phyloP scores from a whole-genome alignment of 2,113 vertebrate species.

The Bubo blakistoni region DNA sequence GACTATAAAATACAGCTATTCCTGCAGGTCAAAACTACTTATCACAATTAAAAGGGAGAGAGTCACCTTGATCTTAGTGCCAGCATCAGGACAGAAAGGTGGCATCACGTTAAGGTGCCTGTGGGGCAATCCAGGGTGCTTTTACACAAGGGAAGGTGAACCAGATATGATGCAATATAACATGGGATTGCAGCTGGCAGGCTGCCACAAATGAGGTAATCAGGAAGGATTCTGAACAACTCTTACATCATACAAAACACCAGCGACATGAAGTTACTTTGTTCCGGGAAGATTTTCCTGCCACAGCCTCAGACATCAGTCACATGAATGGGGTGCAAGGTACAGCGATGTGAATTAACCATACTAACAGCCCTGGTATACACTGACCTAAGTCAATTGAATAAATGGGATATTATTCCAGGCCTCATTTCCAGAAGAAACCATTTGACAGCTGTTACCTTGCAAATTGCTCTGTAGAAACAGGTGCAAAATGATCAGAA shows the following conservation, averaged over 20 bases:
- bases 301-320: not conserved
- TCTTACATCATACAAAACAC: not conserved
- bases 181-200: not conserved
- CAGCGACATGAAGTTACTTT: not conserved
- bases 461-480: not conserved
- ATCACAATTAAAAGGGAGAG: not conserved
- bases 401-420: constrained; percentile 4
- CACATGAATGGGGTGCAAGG: fast-evolving
- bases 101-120: not conserved
- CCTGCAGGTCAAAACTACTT: not conserved
- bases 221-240: not conserved
- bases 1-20: not conserved
- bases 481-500: not conserved
- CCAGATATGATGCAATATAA: not conserved
- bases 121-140: not conserved
- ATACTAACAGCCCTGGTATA: not conserved
- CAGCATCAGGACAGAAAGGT: not conserved
- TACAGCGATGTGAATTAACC: not conserved
- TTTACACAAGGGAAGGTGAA: not conserved
- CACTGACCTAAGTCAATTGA: constrained; percentile 1
- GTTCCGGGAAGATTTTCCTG: not conserved
- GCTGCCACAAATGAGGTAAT: not conserved
- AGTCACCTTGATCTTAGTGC: not conserved
- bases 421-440: constrained; percentile 12
- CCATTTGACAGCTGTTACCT: constrained; percentile 43